Conservation (phyloP, 2,888 invertebrate species). For the Ornithoptera alexandrae region DNA sequence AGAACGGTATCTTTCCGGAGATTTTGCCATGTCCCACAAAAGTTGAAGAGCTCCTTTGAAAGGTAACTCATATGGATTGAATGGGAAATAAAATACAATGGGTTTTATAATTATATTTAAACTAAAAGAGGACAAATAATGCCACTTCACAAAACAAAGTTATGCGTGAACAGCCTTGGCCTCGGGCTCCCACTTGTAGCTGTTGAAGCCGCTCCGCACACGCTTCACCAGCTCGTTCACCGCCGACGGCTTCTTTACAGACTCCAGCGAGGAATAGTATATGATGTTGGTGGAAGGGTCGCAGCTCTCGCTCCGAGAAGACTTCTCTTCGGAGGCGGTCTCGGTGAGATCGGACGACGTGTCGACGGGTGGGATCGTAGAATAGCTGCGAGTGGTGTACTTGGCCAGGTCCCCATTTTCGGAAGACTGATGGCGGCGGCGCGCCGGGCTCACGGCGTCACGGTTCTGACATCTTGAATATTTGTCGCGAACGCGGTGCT, state of each 20-base stretch:
- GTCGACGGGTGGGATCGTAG: conserved; percentile 22
- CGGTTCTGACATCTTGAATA: conserved; percentile 61
- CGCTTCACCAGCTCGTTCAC: conserved; percentile 44
- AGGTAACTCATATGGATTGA: too few relatives aligned
- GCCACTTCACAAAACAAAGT: conserved; percentile 39
- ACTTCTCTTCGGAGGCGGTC: conserved; percentile 40
- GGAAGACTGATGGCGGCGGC: conserved; percentile 29
- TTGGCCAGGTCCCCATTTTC: conserved; percentile 39
- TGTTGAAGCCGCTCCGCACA: conserved; percentile 40
- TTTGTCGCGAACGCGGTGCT: conserved; percentile 53
- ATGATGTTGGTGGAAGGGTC: conserved; percentile 59
- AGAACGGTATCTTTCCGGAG: too few relatives aligned
- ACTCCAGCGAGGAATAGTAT: conserved; percentile 54
- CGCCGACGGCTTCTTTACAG: conserved; percentile 46
- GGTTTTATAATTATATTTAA: conserved; percentile 26
- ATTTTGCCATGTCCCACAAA: too few relatives aligned
- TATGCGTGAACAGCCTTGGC: conserved; percentile 62
- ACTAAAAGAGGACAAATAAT: conserved; percentile 31
- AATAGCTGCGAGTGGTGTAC: conserved; percentile 7
- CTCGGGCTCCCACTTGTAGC: conserved; percentile 66
- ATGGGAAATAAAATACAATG: not conserved
- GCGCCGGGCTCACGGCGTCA: conserved; percentile 45
- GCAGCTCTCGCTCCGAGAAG: conserved; percentile 45
- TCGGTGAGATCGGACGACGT: conserved; percentile 35
- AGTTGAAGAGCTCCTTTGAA: too few relatives aligned